Evolutionary conservation across 2,113 vertebrate genomes (phyloP), one percentile per base, ranked within the genome.

Genomic region (Phalacrocorax brasilianus): DNA sequence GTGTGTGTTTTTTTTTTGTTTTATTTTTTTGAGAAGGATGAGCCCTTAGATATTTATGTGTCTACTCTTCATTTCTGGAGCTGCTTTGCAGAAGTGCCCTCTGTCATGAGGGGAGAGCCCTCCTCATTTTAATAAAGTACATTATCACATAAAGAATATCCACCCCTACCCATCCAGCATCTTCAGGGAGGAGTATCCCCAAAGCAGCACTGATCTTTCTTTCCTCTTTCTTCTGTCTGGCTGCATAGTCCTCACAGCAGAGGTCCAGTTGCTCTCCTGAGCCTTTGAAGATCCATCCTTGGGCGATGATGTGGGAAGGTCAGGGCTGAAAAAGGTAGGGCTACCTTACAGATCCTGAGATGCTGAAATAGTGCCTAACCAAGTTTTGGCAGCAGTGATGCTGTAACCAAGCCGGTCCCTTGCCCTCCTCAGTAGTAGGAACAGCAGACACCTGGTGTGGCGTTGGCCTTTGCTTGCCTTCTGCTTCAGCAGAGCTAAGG

Each of bases 21-120:
- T 38, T 10, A 5, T 38, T 38, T 42, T 5, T 12, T 53, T 42
- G 19, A 50, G 20, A 35, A 53, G 20, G 63, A 28, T 26, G 85
- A 82, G 12, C 7, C 49, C 42, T 76, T 77, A 86, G 23, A 7
- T 73, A 23, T 83, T 89, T 85, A 12, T 50, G 7, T 35, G 85
- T 92, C 44, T 85, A 3, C 14, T 94, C 17, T 65, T 89, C 16
- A 35, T 65, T 89, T 87, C 30, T 88, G 77, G 30, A 63, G 12
- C 19, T 81, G 8, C 7, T 71, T 61, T 94, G 24, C n/a, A 55
- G 44, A 74, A 91, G 61, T 32, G 56, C 13, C 19, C n/a, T 87
- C 20, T 71, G 22, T 21, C 23, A 44, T 0, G 0, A 42, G 24
- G 13, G 1, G 4, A 35, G 15, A 62, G 3, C 14, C 7, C 21